These are phyloP conservation scores for Ephydatia muelleri DNA, from an alignment of 37 sponge, comb jelly and placozoan genomes.

Conservation along the genomic window DNA sequence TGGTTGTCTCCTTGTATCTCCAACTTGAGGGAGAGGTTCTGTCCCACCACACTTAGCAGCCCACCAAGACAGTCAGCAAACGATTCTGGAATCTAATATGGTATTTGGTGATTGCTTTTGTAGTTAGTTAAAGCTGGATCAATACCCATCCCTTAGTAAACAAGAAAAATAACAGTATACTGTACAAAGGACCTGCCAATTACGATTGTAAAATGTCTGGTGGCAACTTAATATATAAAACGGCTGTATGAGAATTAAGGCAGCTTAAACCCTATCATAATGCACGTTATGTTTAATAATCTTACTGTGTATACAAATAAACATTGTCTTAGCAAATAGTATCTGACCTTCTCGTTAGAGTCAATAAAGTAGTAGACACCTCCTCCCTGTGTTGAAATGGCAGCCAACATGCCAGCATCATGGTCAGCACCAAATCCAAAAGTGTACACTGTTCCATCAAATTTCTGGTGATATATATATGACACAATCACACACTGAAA, in stretches of 20 bases:
- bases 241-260: too few relatives aligned
- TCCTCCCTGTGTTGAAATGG: constrained; percentile 78
- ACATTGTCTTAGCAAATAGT: too few relatives aligned
- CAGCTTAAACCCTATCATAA: too few relatives aligned
- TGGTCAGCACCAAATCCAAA: constrained; percentile 95
- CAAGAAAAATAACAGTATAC: too few relatives aligned
- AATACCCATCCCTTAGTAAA: too few relatives aligned
- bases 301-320: too few relatives aligned
- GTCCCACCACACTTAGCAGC: constrained; percentile 89
- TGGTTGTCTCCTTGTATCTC: constrained; percentile 43
- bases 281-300: too few relatives aligned
- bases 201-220: too few relatives aligned
- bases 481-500: too few relatives aligned
- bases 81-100: constrained; percentile 79
- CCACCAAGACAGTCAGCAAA: constrained; percentile 97
- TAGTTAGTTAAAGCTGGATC: not conserved
- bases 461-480: not conserved
- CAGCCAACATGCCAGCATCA: constrained; percentile 74
- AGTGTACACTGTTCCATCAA: constrained; percentile 91
- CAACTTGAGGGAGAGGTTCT: constrained; percentile 82
- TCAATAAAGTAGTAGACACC: constrained; percentile 95
- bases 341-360: constrained; percentile 82
- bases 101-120: not conserved
- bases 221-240: too few relatives aligned
- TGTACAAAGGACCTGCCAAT: too few relatives aligned